Evolutionary conservation across 2,113 vertebrate genomes (phyloP), one percentile per base, ranked within the genome.

Genomic region (Seriola quinqueradiata): DNA sequence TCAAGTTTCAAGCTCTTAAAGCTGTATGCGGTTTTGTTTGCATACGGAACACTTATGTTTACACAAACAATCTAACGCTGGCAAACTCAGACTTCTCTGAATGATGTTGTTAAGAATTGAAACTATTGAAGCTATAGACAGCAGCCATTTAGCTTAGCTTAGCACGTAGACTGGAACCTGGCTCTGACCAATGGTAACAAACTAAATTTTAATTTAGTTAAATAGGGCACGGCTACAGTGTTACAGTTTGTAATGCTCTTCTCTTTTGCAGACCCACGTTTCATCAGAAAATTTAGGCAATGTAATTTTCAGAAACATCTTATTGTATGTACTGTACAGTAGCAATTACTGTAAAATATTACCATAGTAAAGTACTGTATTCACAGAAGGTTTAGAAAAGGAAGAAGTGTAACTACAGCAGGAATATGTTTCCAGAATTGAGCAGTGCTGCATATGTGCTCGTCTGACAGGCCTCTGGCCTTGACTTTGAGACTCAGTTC

Each of bases 391-490:
- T 77, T 55, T 44, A 34, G 28, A 73, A 71, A 16, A 78, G 59
- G 55, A 36, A 40, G 42, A 63, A 79, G 52, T 52, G 76, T 68
- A 76, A 71, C 36, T 23, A 60, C 57, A 74, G 34, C 0, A 44
- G 68, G 58, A 65, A 65, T 38, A 3, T 70, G 75, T 82, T 78
- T 71, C 67, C 38, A 72, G 78, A 85, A 79, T 38, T 42, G 55
- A 81, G 58, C 66, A 69, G 83, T 10, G 61, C 77, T 60, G 77
- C 78, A 83, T 59, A 67, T 79, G 82, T 66, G 83, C 75, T 40
- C n/a, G n/a, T 81, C 52, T 83, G 76, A 85, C 76, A 73, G 83
- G 64, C 69, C 77, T 76, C 69, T 89, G 86, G 78, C 82, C 77
- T 82, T 69, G 73, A 82, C 83, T 88, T 55, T 8, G 13, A 79